These are phyloP conservation scores for Orchesella flavescens DNA, from an alignment of 2,888 invertebrate genomes.

Conservation along the genomic window DNA sequence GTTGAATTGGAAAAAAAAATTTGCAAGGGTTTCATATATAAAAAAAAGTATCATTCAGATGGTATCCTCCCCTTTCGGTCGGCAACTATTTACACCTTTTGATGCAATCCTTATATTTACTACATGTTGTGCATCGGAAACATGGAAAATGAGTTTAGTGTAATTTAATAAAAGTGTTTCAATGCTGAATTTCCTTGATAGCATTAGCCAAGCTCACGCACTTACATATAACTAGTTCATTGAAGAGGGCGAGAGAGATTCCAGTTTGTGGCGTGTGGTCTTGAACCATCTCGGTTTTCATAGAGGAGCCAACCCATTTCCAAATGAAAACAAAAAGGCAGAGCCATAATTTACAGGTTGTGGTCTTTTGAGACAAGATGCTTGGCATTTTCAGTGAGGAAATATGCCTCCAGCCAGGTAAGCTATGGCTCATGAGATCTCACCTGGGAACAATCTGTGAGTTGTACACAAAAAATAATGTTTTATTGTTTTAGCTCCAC, in stretches of 20 bases:
- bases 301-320: slow-evolving; percentile 52
- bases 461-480: slow-evolving; percentile 30
- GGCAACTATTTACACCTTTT: no score
- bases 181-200: no score
- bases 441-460: slow-evolving; percentile 58
- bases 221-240: background rate
- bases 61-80: no score
- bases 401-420: slow-evolving; percentile 59
- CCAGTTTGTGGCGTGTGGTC: slow-evolving; percentile 45
- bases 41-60: no score
- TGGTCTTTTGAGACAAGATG: slow-evolving; percentile 51
- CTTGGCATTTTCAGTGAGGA: slow-evolving; percentile 22
- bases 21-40: no score
- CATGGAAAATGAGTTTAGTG: no score
- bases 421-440: slow-evolving; percentile 57
- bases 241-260: background rate
- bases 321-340: slow-evolving; percentile 52
- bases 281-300: slow-evolving; percentile 54
- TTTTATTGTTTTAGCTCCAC: slow-evolving; percentile 52
- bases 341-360: slow-evolving; percentile 56
- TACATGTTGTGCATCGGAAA: no score
- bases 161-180: no score
- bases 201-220: no score
- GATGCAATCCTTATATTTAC: no score
- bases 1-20: no score